Conservation (phyloP, 2,113 vertebrate genomes). For the Ascaphus truei region DNA sequence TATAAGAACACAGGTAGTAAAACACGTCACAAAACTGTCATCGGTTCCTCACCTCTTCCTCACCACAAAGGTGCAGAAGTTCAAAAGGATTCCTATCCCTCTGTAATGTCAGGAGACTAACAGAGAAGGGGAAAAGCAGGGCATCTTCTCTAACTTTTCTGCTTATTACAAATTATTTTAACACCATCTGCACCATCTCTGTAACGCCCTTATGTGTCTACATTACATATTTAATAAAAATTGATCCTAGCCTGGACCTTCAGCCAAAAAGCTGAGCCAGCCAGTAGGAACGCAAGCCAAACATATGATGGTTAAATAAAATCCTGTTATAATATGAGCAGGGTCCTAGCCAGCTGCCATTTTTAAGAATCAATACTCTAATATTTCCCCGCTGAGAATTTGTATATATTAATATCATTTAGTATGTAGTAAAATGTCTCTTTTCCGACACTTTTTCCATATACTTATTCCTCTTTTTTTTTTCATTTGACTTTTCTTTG, state of each 20-base stretch:
- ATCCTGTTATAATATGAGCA: not conserved
- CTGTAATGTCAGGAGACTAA: not conserved
- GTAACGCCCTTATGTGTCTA: not conserved
- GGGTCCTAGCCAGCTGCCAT: conserved; percentile 4
- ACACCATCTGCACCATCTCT: conserved; percentile 1
- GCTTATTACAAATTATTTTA: too few relatives aligned
- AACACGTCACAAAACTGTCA: conserved; percentile 28
- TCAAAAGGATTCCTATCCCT: not conserved
- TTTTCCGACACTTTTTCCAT: not conserved
- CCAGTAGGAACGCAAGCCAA: not conserved
- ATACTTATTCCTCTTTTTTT: too few relatives aligned
- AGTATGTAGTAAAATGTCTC: not conserved
- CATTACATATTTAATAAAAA: conserved; percentile 19
- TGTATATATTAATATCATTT: not conserved
- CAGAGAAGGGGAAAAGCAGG: not conserved
- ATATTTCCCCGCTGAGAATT: not conserved
- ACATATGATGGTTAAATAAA: conserved; percentile 18
- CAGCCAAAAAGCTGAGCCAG: not conserved
- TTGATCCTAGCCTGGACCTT: not conserved
- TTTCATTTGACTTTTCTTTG: too few relatives aligned
- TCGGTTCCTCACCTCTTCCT: not conserved
- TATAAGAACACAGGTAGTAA: conserved; percentile 1
- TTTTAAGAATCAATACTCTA: conserved; percentile 13
- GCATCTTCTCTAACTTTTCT: too few relatives aligned
- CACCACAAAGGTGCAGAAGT: not conserved